A percentile compares a stretch with the other conserved stretches of the same genome.
These are phyloP conservation scores for Saguinus imperator DNA, from an alignment of 2,113 vertebrate genomes.

Conservation along the genomic window DNA sequence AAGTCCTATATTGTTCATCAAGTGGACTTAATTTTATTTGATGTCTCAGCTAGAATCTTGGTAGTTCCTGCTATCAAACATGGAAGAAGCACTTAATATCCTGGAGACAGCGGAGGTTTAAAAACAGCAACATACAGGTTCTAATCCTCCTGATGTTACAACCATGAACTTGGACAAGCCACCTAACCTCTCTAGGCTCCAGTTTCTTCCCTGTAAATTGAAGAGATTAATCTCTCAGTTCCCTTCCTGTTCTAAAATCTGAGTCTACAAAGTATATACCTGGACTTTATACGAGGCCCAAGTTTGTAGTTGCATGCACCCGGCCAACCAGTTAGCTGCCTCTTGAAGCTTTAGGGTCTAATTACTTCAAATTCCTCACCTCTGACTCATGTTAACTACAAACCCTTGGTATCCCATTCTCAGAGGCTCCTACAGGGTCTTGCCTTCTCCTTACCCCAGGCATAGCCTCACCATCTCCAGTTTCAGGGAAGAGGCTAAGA, in stretches of 20 bases:
- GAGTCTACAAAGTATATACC: not conserved
- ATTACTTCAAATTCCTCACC: constrained; percentile 19
- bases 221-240: not conserved
- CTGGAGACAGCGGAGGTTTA: not conserved
- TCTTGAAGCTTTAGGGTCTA: not conserved
- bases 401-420: not conserved
- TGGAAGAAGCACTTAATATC: not conserved
- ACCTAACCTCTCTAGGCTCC: not conserved
- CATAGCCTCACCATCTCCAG: not conserved
- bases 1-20: not conserved
- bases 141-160: not conserved
- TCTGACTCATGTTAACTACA: not conserved
- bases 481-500: not conserved
- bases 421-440: not conserved
- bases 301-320: not conserved
- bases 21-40: not conserved
- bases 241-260: not conserved
- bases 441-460: not conserved
- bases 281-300: not conserved
- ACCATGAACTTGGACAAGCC: not conserved
- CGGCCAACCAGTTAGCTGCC: not conserved
- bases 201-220: constrained; percentile 18
- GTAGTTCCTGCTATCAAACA: not conserved
- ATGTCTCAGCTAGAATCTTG: not conserved
- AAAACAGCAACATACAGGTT: not conserved